Base-by-base conservation (phyloP, 2,797 vertebrate genomes). In the Ara ararauna region DNA sequence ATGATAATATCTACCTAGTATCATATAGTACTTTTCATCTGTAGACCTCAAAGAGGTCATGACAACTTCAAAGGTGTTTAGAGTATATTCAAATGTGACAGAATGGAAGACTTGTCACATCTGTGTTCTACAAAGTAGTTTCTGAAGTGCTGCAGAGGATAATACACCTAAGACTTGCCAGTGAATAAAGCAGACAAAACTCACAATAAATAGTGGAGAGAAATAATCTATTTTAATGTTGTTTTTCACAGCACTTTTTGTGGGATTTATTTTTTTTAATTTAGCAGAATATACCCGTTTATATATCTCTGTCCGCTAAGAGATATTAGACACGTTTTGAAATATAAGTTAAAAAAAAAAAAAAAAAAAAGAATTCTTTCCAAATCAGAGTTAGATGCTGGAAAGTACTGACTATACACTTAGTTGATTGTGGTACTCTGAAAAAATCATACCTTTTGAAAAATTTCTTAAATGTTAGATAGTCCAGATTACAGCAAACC, bases 51-150 rank as follows among this genome's bases (percentile, higher is more conserved):
- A 77, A 79, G 29, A 67, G 38, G 42, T 81, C 36, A 81, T 20
- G 42, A 86, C 42, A 80, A 75, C 77, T 93, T 96, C 89, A 96
- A n/a, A 95, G 53, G 32, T 84, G 36, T 75, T 83, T 88, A 38
- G 24, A 84, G 47, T 81, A 90, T 90, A 84, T 93, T 94, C 22
- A 68, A 47, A 93, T 47, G 40, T 68, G 44, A 75, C 50, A 72
- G 72, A 91, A 81, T 53, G 61, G 45, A 84, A 91, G 53, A 90
- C 86, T 78, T 93, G 65, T 71, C 70, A 38, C 79, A 67, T 88
- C 77, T 91, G 19, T 80, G 70, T 61, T 88, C 83, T 80, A 68
- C 18, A 67, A 78, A 88, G 68, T 53, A 21, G 1, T 85, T 93
- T 91, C 22, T 85, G 78, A 88, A 86, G 73, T 89, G 30, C 70